These are phyloP conservation scores for Heterohyrax brucei DNA, from an alignment of 2,797 vertebrate species.

Conservation along the genomic window DNA sequence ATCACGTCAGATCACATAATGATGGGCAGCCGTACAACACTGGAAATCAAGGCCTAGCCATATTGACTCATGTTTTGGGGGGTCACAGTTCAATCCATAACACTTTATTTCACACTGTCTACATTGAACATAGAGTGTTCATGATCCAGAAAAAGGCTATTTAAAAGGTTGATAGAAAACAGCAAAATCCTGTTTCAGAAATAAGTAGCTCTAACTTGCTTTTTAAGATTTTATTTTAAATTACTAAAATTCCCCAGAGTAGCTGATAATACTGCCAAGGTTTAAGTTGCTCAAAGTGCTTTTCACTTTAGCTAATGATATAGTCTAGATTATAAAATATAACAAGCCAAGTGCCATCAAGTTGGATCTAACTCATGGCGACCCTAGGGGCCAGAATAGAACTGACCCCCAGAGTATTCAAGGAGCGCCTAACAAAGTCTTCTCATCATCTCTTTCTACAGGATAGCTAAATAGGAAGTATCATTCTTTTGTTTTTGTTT, in stretches of 20 bases:
- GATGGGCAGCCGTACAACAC: too few species aligned
- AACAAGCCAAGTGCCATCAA: too few species aligned
- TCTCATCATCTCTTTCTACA: not conserved
- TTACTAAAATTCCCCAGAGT: not conserved
- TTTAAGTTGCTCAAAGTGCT: slow-evolving; percentile 40
- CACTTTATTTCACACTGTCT: not conserved
- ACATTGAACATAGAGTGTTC: not conserved
- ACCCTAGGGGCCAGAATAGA: too few species aligned
- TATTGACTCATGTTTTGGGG: too few species aligned
- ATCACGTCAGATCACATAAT: too few species aligned
- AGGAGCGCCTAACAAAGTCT: not conserved
- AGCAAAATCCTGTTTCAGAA: not conserved
- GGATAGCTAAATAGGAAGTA: slow-evolving; percentile 26
- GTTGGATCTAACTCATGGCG: too few species aligned
- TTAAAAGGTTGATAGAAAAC: not conserved
- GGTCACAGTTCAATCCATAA: too few species aligned
- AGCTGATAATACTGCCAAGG: not conserved
- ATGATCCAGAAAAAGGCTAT: slow-evolving; percentile 6
- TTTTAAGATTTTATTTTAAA: slow-evolving; percentile 36
- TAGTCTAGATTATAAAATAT: slow-evolving; percentile 12
- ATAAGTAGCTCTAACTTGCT: not conserved
- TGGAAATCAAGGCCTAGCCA: too few species aligned
- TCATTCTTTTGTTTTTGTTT: slow-evolving; percentile 60
- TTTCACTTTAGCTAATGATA: slow-evolving; percentile 27
- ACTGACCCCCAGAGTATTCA: too few species aligned